Conservation (phyloP, 2,797 vertebrate species). For the Sylvilagus floridanus region DNA sequence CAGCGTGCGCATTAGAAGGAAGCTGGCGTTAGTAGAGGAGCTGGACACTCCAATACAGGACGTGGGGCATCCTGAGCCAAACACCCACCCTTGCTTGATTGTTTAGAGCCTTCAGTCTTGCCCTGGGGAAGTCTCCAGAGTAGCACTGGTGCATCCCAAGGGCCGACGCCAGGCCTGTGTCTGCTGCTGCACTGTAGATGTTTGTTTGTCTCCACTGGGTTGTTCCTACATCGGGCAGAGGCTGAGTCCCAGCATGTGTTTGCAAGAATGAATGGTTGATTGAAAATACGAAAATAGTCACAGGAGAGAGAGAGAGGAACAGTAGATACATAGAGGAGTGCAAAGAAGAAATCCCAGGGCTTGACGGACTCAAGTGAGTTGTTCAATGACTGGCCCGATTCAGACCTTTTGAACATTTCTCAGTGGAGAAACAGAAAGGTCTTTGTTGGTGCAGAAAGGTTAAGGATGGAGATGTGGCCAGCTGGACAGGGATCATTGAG, state of each 20-base stretch:
- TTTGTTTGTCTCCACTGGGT: constrained; percentile 7
- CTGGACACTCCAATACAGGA: too few species aligned
- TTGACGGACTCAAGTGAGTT: not conserved
- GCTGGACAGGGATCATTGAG: not conserved
- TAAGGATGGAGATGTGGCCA: constrained; percentile 49
- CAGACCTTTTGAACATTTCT: constrained; percentile 32
- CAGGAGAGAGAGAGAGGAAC: not conserved
- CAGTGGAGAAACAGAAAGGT: constrained; percentile 64
- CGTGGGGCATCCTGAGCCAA: too few species aligned
- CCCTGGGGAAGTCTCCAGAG: fast-evolving
- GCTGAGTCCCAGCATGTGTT: not conserved
- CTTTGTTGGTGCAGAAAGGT: constrained; percentile 64
- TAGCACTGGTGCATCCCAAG: not conserved
- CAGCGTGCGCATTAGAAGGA: too few species aligned
- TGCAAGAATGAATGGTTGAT: constrained; percentile 28
- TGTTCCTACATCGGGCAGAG: not conserved
- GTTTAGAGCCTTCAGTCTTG: not conserved
- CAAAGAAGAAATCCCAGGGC: not conserved
- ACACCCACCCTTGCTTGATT: not conserved
- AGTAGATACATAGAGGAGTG: not conserved
- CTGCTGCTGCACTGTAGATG: not conserved
- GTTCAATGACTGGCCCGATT: constrained; percentile 62
- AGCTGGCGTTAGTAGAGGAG: too few species aligned
- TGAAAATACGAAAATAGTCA: not conserved
- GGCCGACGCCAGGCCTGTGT: not conserved